Evolutionary conservation across 2,113 vertebrate genomes (phyloP), one percentile per base, ranked within the genome.

Genomic region (Electrona antarctica): DNA sequence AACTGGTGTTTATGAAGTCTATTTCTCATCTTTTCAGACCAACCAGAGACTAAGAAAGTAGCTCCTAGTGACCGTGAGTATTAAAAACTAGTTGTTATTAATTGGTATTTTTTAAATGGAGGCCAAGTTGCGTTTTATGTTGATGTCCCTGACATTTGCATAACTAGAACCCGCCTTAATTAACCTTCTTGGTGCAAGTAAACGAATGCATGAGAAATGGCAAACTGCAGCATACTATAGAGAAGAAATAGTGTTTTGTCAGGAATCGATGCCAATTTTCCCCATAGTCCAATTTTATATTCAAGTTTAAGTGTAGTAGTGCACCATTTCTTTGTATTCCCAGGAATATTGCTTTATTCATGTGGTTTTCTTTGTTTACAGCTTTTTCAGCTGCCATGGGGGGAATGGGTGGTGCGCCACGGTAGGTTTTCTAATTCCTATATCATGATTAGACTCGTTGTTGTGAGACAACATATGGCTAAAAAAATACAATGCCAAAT

Each of bases 11-110:
- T 59, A 85, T 56, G 2, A 41, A 50, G 66, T 65, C 47, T 77
- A n/a, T 74, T 70, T 14, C 49, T 13, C 79, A 45, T 71, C 60
- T 64, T 77, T 74, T 62, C 92, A 99, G 98, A 99, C 95, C 98
- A 99, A 88, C 98, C 98, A 86, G 98, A 99, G 91, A 95, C 98
- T 70, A 99, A 99, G 93, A 99, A 99, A 93, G 95, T 98, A 85
- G 96, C 97, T 67, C 95, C 97, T 82, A 99, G 95, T 86, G 98
- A 99, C 80, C 95, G 98, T 98, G 93, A 96, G 96, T 93, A 89
- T 81, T 6, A 1, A 9, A 41, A 4, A 41, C 3, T 41, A 41
- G 33, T 41, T 41, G 33, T 41, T 41, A 41, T 41, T 41, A 41
- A 6, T 41, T 41, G 33, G 21, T 21, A 21, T 21, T 21, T 21